phyloP scores from a whole-genome alignment of 1,140 invertebrate genomes.

The Trachymyrmex cornetzi region DNA sequence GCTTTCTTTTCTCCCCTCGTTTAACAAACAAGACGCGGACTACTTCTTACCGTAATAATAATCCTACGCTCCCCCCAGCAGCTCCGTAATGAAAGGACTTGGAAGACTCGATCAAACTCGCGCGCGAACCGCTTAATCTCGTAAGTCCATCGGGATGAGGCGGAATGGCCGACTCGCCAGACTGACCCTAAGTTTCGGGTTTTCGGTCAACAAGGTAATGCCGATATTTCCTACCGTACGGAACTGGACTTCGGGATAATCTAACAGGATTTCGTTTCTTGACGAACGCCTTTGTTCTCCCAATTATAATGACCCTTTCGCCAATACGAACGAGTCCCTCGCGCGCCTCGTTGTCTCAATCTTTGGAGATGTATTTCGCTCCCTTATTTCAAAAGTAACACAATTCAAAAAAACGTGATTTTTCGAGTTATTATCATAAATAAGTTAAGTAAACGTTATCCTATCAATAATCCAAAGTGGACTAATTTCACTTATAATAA shows the following conservation, averaged over 20 bases:
- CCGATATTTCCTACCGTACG: slow-evolving; percentile 75
- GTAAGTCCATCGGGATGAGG: slow-evolving; percentile 79
- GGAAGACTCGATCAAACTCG: slow-evolving; percentile 83
- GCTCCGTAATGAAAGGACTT: slow-evolving; percentile 81
- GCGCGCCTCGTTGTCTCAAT: background rate
- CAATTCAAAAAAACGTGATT: too few species aligned
- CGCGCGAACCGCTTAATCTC: slow-evolving; percentile 81
- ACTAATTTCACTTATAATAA: too few species aligned
- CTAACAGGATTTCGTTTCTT: slow-evolving; percentile 72
- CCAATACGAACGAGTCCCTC: background rate
- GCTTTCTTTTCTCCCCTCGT: slow-evolving; percentile 78
- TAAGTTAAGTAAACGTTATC: too few species aligned
- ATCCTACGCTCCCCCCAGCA: slow-evolving; percentile 66
- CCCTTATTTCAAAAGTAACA: too few species aligned
- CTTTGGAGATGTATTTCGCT: background rate
- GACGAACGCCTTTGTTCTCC: slow-evolving; percentile 74
- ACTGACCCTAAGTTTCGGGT: slow-evolving; percentile 73
- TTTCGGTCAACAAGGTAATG: slow-evolving; percentile 80
- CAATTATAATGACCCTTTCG: slow-evolving; percentile 46
- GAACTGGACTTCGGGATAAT: slow-evolving; percentile 74
- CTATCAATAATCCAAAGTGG: too few species aligned
- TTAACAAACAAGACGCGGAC: slow-evolving; percentile 80
- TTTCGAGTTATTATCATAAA: too few species aligned
- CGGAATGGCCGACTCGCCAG: slow-evolving; percentile 60
- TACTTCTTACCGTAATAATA: slow-evolving; percentile 81